Evolutionary conservation across 2,888 invertebrate genomes (phyloP).

Genomic region (Hyalella azteca): DNA sequence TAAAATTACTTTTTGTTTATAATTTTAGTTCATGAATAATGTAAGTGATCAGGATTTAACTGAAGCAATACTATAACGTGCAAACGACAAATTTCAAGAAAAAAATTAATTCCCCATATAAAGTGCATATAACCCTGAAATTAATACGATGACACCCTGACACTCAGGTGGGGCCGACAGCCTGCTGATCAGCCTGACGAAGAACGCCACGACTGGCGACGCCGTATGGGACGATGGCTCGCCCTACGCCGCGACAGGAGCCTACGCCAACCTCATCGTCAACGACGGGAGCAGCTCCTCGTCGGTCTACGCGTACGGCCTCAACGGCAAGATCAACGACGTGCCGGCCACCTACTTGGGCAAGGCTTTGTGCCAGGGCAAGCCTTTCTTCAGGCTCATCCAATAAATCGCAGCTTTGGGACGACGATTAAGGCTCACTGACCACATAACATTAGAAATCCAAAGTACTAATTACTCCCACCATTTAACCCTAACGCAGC

Average conservation of each 20-base stretch:
- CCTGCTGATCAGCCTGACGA: background rate
- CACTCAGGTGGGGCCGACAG: background rate
- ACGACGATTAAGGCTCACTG: no score
- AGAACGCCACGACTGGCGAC: background rate
- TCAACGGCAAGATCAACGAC: slow-evolving; percentile 14
- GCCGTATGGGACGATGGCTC: slow-evolving; percentile 15
- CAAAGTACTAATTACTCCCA: no score
- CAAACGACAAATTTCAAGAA: no score
- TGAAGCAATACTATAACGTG: no score
- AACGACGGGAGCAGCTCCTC: background rate
- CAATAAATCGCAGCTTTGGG: background rate
- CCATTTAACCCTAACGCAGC: no score
- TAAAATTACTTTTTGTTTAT: no score
- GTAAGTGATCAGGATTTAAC: no score
- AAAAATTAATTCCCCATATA: background rate
- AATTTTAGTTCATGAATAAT: no score
- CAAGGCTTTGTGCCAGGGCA: background rate
- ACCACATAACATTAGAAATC: no score
- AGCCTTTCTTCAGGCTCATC: background rate
- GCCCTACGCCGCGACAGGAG: background rate
- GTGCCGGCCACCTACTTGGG: background rate
- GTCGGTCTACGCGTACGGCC: slow-evolving; percentile 16
- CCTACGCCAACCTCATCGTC: slow-evolving; percentile 16
- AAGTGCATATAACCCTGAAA: background rate
- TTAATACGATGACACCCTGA: background rate